Conservation (phyloP, 2,888 invertebrate genomes). For the Apomyelois bistriatella region DNA sequence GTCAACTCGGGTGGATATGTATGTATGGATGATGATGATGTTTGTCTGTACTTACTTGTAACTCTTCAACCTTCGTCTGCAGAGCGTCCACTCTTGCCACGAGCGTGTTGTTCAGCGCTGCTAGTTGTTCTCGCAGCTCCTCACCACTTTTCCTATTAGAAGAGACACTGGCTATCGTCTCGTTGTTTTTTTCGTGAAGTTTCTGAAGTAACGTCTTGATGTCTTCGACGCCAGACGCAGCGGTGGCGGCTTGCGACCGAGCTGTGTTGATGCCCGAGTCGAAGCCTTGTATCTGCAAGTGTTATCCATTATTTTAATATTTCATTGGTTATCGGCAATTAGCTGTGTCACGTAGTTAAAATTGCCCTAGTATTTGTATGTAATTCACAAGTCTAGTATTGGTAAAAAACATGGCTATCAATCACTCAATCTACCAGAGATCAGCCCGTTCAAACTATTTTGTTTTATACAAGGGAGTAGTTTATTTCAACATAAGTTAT, state of each 20-base stretch:
- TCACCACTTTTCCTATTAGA: slow-evolving; percentile 43
- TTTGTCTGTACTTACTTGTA: slow-evolving; percentile 44
- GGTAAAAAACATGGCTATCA: no score
- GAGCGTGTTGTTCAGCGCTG: slow-evolving; percentile 52
- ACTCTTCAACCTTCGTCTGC: slow-evolving; percentile 52
- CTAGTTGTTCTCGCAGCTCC: slow-evolving; percentile 45
- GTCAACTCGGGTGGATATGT: no score
- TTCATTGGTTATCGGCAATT: neutral
- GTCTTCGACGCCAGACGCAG: slow-evolving; percentile 62
- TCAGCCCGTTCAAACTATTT: no score
- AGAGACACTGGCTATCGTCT: slow-evolving; percentile 60
- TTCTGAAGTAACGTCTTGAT: slow-evolving; percentile 51
- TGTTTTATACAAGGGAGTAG: no score
- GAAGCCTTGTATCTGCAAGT: slow-evolving; percentile 71
- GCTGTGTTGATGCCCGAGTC: slow-evolving; percentile 44
- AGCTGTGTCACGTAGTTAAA: no score
- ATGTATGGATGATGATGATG: no score
- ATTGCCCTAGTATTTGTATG: no score
- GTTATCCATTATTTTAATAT: neutral
- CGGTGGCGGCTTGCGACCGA: slow-evolving; percentile 61
- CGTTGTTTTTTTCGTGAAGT: slow-evolving; percentile 57
- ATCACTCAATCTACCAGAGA: no score
- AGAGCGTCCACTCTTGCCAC: slow-evolving; percentile 49
- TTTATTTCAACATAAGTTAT: no score
- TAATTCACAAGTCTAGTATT: no score